These are phyloP conservation scores for Drosophila hydei DNA, from an alignment of 1,140 invertebrate genomes.

Conservation along the genomic window DNA sequence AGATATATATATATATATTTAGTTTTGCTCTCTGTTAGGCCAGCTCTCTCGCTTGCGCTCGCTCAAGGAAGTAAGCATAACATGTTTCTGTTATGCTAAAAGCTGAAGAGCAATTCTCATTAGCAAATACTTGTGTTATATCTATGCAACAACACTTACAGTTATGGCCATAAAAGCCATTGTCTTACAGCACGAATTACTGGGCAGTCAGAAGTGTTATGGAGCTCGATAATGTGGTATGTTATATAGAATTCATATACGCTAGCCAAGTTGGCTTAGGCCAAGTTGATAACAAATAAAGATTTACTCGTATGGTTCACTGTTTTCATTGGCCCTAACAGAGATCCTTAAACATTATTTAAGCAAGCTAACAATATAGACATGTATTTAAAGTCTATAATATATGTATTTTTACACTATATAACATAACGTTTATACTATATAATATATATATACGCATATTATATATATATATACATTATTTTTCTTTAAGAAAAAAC, in stretches of 20 bases:
- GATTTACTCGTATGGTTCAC: neutral
- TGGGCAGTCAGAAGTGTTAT: slow-evolving; percentile 38
- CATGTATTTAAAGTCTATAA: no score
- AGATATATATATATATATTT: slow-evolving; percentile 38
- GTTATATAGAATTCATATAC: slow-evolving; percentile 12
- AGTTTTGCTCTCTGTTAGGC: slow-evolving; percentile 20
- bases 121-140: slow-evolving; percentile 43
- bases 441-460: no score
- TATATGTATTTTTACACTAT: no score
- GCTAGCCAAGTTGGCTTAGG: neutral
- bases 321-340: no score
- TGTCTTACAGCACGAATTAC: slow-evolving; percentile 42
- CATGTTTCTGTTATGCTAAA: slow-evolving; percentile 51
- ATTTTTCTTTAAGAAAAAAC: no score
- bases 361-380: no score
- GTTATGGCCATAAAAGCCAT: slow-evolving; percentile 39
- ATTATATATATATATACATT: no score
- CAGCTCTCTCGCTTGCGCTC: slow-evolving; percentile 17
- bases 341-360: no score
- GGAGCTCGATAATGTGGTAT: slow-evolving; percentile 7
- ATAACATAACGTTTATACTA: no score
- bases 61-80: slow-evolving; percentile 30
- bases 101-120: slow-evolving; percentile 41
- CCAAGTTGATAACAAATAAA: neutral
- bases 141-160: slow-evolving; percentile 39